Percentiles rank a stretch among this genome's conserved stretches.
Evolutionary conservation across 2,113 vertebrate genomes (phyloP).

Genomic region (Mustelus asterias): DNA sequence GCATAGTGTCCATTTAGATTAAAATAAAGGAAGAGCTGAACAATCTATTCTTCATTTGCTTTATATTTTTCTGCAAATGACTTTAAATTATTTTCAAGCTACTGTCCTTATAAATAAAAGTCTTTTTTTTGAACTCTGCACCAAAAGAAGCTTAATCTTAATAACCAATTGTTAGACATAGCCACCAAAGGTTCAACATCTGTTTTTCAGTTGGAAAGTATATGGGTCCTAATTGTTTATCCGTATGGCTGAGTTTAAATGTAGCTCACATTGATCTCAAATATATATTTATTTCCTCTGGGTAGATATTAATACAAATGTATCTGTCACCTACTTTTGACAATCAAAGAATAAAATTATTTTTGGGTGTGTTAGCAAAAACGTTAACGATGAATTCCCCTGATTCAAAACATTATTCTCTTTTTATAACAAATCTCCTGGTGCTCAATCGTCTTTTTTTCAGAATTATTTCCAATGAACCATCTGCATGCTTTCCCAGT

Average conservation of each 20-base stretch:
- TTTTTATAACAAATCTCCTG: neutral
- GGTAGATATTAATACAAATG: neutral
- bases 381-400: neutral
- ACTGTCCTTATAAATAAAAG: neutral
- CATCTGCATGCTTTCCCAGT: neutral
- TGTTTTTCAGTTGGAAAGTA: neutral
- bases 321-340: neutral
- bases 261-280: neutral
- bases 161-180: neutral
- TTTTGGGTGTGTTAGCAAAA: neutral
- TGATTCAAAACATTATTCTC: neutral
- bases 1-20: neutral
- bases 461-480: neutral
- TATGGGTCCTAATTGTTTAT: neutral
- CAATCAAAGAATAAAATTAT: neutral
- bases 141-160: neutral
- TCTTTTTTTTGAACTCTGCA: neutral
- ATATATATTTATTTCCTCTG: neutral
- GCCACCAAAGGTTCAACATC: neutral
- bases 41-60: neutral
- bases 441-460: neutral
- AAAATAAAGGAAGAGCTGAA: neutral
- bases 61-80: neutral
- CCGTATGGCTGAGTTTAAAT: neutral
- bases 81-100: neutral